Conservation (phyloP, 1,140 invertebrate genomes). For the Tribolium madens region DNA sequence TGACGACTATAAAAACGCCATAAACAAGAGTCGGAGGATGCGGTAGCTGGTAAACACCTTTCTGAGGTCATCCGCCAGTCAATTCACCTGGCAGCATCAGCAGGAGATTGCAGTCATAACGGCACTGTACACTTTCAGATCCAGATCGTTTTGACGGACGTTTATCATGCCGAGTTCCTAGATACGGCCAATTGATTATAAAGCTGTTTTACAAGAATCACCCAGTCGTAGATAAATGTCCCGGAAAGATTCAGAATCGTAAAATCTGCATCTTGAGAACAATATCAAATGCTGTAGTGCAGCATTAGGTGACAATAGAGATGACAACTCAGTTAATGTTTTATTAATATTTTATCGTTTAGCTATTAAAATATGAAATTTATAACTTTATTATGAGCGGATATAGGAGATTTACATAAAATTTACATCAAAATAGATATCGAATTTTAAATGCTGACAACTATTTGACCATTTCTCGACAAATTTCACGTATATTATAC, state of each 20-base stretch:
- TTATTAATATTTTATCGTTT: neutral
- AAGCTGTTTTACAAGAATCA: neutral
- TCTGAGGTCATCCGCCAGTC: conserved; percentile 22
- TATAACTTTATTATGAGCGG: neutral
- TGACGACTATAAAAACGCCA: conserved; percentile 22
- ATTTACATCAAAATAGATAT: neutral
- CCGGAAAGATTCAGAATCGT: neutral
- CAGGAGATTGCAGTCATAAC: conserved; percentile 29
- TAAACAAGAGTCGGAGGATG: conserved; percentile 28
- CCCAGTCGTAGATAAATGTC: neutral
- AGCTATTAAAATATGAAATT: neutral
- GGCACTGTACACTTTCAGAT: conserved; percentile 27
- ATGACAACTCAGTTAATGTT: neutral
- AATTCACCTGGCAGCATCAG: conserved; percentile 22
- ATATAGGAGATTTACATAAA: neutral
- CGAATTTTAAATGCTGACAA: neutral
- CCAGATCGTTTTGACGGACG: conserved; percentile 36
- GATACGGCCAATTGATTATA: conserved; percentile 32
- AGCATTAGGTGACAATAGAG: neutral
- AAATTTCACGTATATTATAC: neutral
- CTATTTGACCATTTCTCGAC: neutral
- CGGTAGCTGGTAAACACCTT: conserved; percentile 34
- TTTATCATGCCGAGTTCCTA: conserved; percentile 20
- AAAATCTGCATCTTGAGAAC: neutral
- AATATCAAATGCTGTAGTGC: neutral